phyloP scores from a whole-genome alignment of 2,888 invertebrate species.

The Leucophora obtusa region DNA sequence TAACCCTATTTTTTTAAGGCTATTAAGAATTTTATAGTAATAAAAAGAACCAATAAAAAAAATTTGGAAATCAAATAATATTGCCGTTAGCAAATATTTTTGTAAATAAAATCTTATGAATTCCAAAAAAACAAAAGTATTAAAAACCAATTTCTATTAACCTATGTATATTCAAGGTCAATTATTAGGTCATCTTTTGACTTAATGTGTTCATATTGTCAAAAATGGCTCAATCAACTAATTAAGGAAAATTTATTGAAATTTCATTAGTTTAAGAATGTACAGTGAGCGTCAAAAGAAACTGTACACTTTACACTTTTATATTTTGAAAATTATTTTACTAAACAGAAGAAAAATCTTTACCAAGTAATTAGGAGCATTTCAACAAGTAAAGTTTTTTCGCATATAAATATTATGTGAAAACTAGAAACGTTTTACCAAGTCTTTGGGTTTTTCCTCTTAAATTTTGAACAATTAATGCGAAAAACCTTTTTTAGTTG shows the following conservation, averaged over 20 bases:
- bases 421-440: too few relatives aligned
- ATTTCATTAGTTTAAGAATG: neutral
- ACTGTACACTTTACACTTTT: too few relatives aligned
- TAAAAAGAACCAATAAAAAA: neutral
- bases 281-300: too few relatives aligned
- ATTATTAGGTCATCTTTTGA: slow-evolving; percentile 43
- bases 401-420: too few relatives aligned
- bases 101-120: neutral
- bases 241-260: neutral
- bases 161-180: slow-evolving; percentile 24
- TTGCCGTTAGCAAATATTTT: slow-evolving; percentile 24
- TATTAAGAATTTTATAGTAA: neutral
- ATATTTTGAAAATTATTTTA: too few relatives aligned
- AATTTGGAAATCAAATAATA: neutral
- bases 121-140: neutral
- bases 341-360: too few relatives aligned
- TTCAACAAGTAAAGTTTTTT: too few relatives aligned
- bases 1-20: slow-evolving; percentile 12
- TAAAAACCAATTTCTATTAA: slow-evolving; percentile 5
- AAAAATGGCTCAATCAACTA: slow-evolving; percentile 10
- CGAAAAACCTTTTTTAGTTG: too few relatives aligned
- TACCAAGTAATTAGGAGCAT: too few relatives aligned
- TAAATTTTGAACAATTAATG: too few relatives aligned
- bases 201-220: slow-evolving; percentile 13
- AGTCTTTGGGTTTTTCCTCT: too few relatives aligned